Evolutionary conservation across 2,888 invertebrate species (phyloP).

Genomic region (Hoplodrina blanda): DNA sequence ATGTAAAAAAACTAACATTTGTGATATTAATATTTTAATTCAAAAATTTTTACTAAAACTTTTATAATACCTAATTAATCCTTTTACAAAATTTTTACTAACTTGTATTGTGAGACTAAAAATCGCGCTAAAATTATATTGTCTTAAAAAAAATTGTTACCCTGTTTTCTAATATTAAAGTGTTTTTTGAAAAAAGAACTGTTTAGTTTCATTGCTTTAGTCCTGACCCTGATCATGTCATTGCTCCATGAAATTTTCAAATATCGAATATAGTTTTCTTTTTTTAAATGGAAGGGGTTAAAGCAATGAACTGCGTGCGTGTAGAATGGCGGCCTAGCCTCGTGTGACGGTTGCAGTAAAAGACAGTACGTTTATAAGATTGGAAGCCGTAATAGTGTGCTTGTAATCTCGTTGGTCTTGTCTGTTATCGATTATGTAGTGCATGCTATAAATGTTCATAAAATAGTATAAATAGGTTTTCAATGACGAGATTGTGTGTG

Average conservation of each 20-base stretch:
- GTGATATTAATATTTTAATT: conserved; percentile 65
- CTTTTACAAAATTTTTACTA: conserved; percentile 55
- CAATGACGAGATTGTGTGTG: conserved; percentile 49
- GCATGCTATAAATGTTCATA: conserved; percentile 48
- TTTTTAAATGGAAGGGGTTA: conserved; percentile 78
- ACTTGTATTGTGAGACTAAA: conserved; percentile 60
- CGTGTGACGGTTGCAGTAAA: conserved; percentile 46
- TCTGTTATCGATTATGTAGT: conserved; percentile 67
- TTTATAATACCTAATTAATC: conserved; percentile 50
- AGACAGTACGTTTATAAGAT: conserved; percentile 59
- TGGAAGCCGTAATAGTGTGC: conserved; percentile 68
- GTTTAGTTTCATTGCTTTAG: conserved; percentile 89
- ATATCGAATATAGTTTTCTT: conserved; percentile 45
- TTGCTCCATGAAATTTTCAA: conserved; percentile 53
- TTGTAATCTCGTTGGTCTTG: conserved; percentile 71
- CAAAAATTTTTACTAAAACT: conserved; percentile 47
- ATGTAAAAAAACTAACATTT: conserved; percentile 60
- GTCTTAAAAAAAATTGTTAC: conserved; percentile 67
- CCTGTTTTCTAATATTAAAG: conserved; percentile 78
- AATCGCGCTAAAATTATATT: conserved; percentile 54
- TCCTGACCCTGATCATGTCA: conserved; percentile 73
- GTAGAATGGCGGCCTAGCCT: conserved; percentile 41
- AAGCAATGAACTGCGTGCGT: conserved; percentile 85
- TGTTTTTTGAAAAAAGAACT: conserved; percentile 71
- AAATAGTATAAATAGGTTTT: conserved; percentile 47